phyloP scores from a whole-genome alignment of 2,888 invertebrate species.

The Polia nebulosa region DNA sequence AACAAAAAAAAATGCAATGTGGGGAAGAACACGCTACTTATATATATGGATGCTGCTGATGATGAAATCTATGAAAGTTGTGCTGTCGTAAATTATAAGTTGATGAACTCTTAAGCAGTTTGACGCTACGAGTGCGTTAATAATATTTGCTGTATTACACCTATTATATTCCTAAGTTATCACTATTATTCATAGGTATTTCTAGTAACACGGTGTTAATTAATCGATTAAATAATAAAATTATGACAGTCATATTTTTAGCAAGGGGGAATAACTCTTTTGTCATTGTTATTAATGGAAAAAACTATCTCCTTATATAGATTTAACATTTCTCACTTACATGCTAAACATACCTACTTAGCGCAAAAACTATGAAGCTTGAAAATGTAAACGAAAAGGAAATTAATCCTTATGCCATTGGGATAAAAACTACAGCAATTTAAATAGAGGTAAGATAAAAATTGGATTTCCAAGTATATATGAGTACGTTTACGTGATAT shows the following conservation, averaged over 20 bases:
- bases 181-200: not conserved
- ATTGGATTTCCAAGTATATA: slow-evolving; percentile 42
- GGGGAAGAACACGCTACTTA: too few species aligned
- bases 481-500: slow-evolving; percentile 1
- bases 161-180: too few species aligned
- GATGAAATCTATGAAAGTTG: too few species aligned
- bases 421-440: not conserved
- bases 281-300: slow-evolving; percentile 2
- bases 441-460: not conserved
- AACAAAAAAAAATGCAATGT: too few species aligned
- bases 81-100: too few species aligned
- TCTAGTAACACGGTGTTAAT: slow-evolving; percentile 5
- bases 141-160: too few species aligned
- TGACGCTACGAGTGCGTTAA: too few species aligned
- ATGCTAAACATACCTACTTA: slow-evolving; percentile 19
- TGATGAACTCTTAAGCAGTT: too few species aligned
- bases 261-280: slow-evolving; percentile 28
- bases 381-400: not conserved
- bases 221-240: slow-evolving; percentile 13
- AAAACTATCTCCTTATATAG: slow-evolving; percentile 19
- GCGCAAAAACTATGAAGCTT: not conserved
- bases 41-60: too few species aligned
- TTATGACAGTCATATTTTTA: not conserved
- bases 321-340: slow-evolving; percentile 25
- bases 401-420: slow-evolving; percentile 1